Percentiles rank a stretch among this genome's conserved stretches.
Evolutionary conservation across 2,888 invertebrate species (phyloP).

Genomic region (Papilio gigon): DNA sequence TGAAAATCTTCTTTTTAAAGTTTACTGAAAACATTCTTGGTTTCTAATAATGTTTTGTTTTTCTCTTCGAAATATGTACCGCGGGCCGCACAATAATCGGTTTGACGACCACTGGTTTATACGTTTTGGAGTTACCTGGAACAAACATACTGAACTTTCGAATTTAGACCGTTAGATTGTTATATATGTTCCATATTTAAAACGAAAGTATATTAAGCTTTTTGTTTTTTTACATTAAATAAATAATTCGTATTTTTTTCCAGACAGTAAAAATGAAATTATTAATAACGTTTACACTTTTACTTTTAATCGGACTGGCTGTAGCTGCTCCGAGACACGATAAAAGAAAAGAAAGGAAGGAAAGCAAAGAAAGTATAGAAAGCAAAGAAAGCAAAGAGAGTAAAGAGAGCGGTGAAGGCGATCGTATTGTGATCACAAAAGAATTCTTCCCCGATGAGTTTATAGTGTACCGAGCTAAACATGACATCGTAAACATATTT

Average conservation of each 20-base stretch:
- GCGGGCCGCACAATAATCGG: too few relatives aligned
- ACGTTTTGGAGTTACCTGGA: too few relatives aligned
- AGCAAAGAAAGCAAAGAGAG: slow-evolving; percentile 38
- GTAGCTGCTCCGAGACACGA: slow-evolving; percentile 48
- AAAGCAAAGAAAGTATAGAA: slow-evolving; percentile 30
- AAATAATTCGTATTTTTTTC: slow-evolving; percentile 18
- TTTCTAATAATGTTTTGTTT: too few relatives aligned
- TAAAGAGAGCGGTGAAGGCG: slow-evolving; percentile 43
- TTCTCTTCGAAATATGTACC: too few relatives aligned
- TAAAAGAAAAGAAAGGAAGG: slow-evolving; percentile 8
- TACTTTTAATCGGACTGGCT: slow-evolving; percentile 50
- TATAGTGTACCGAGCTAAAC: slow-evolving; percentile 50
- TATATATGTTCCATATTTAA: too few relatives aligned
- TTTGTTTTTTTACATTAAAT: too few relatives aligned
- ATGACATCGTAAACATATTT: slow-evolving; percentile 55
- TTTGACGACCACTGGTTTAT: too few relatives aligned
- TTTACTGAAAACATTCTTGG: too few relatives aligned
- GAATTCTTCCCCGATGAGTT: slow-evolving; percentile 51
- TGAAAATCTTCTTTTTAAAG: too few relatives aligned
- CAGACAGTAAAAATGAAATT: slow-evolving; percentile 37
- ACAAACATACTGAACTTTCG: too few relatives aligned
- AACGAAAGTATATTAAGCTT: too few relatives aligned
- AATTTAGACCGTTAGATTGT: too few relatives aligned
- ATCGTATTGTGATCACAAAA: slow-evolving; percentile 45
- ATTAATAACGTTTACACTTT: slow-evolving; percentile 42